Conservation (phyloP, 1,140 invertebrate genomes). For the Melipona quadrifasciata region DNA sequence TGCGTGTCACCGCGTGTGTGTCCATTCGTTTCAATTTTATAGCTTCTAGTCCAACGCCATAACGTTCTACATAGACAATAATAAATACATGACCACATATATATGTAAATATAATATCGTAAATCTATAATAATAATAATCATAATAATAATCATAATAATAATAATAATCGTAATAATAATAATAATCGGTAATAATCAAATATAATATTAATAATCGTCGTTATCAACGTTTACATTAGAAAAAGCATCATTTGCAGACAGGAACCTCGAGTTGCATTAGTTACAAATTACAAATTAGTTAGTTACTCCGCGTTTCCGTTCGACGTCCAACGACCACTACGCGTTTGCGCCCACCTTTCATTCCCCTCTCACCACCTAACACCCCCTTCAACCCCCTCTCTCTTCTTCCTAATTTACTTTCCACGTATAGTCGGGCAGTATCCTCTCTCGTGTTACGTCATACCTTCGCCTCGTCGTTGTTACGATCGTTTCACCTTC, state of each 20-base stretch:
- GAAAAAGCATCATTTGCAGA: slow-evolving; percentile 79
- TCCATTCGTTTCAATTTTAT: slow-evolving; percentile 51
- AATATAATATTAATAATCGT: slow-evolving; percentile 74
- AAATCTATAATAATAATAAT: slow-evolving; percentile 74
- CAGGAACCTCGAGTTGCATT: slow-evolving; percentile 80
- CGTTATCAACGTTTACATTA: slow-evolving; percentile 77
- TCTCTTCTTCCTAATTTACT: slow-evolving; percentile 29
- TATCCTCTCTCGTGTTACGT: no score
- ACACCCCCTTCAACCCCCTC: not conserved
- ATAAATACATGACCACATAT: slow-evolving; percentile 74
- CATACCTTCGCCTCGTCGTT: not conserved
- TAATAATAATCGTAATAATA: slow-evolving; percentile 71
- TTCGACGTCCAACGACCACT: slow-evolving; percentile 47
- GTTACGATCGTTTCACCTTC: not conserved
- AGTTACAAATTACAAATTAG: slow-evolving; percentile 76
- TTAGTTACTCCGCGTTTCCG: slow-evolving; percentile 74
- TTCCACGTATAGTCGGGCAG: not conserved
- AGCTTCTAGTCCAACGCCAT: slow-evolving; percentile 63
- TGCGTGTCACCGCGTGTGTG: slow-evolving; percentile 19
- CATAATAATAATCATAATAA: slow-evolving; percentile 70
- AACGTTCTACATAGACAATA: slow-evolving; percentile 73
- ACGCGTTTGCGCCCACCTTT: slow-evolving; percentile 31
- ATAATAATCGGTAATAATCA: slow-evolving; percentile 64
- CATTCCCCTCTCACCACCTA: not conserved
- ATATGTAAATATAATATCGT: slow-evolving; percentile 76